Conservation (phyloP, 2,797 vertebrate genomes). For the Mus spretus region DNA sequence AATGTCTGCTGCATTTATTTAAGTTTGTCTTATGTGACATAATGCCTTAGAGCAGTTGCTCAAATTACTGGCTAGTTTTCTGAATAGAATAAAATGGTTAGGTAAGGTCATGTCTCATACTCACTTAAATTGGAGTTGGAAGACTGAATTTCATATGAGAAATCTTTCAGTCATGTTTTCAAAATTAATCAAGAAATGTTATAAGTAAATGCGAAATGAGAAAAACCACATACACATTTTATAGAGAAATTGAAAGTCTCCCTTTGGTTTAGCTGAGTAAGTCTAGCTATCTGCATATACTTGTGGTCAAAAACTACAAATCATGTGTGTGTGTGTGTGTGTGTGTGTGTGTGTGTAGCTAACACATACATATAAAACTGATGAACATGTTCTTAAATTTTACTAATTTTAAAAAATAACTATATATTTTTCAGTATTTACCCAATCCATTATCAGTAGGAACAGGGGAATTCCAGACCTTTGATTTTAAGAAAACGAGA, state of each 20-base stretch:
- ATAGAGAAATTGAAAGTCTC: neutral
- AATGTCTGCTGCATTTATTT: neutral
- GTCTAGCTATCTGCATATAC: neutral
- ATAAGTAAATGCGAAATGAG: constrained; percentile 57
- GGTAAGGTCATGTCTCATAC: neutral
- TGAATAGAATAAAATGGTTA: constrained; percentile 15
- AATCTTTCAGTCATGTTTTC: constrained; percentile 40
- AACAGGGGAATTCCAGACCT: neutral
- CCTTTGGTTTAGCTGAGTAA: neutral
- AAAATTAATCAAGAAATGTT: constrained; percentile 61
- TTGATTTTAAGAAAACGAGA: neutral
- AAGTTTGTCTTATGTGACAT: neutral
- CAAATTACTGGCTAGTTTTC: constrained; percentile 24
- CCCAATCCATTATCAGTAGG: neutral
- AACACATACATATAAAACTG: neutral
- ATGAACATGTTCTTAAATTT: neutral
- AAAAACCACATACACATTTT: constrained; percentile 33
- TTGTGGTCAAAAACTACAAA: neutral
- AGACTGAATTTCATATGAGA: constrained; percentile 70
- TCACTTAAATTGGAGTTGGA: constrained; percentile 25
- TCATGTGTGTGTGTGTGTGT: neutral
- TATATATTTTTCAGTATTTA: neutral
- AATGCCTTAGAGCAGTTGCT: neutral
- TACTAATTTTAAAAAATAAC: neutral
- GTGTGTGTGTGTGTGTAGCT: neutral